Evolutionary conservation across 2,888 invertebrate genomes (phyloP).

Genomic region (Sabatieria punctata): DNA sequence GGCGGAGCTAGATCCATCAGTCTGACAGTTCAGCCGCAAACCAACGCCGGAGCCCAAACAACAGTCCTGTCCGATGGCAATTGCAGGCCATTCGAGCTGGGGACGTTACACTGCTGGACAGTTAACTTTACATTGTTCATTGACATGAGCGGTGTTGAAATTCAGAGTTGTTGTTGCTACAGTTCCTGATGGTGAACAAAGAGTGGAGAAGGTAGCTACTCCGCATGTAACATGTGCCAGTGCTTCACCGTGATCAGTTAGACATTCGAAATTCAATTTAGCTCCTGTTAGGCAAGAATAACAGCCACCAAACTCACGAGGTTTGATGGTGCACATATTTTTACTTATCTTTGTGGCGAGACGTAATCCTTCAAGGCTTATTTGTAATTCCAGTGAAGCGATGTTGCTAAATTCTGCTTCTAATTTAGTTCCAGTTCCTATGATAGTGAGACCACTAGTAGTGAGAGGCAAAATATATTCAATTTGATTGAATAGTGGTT

Average conservation of each 20-base stretch:
- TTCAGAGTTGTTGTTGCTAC: neutral
- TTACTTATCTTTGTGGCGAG: neutral
- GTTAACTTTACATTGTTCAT: neutral
- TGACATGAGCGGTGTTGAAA: neutral
- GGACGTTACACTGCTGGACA: no score
- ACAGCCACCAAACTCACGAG: constrained; percentile 2
- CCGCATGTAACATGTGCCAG: neutral
- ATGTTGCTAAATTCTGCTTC: constrained; percentile 1
- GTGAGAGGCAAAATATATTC: neutral
- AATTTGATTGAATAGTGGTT: neutral
- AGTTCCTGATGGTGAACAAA: neutral
- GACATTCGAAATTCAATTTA: constrained; percentile 2
- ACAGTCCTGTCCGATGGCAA: no score
- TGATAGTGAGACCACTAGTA: neutral
- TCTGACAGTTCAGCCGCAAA: no score
- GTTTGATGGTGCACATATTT: neutral
- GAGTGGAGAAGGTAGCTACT: neutral
- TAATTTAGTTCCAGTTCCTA: neutral
- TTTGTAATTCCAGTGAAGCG: neutral
- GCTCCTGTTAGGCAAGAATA: constrained; percentile 5
- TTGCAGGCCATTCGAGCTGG: no score
- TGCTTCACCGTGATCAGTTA: constrained; percentile 2
- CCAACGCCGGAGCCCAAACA: no score
- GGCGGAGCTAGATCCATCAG: no score
- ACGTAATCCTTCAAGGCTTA: neutral